Percentiles rank a stretch among this genome's conserved stretches.
These are phyloP conservation scores for Mantis religiosa DNA, from an alignment of 2,888 invertebrate genomes.

Conservation along the genomic window DNA sequence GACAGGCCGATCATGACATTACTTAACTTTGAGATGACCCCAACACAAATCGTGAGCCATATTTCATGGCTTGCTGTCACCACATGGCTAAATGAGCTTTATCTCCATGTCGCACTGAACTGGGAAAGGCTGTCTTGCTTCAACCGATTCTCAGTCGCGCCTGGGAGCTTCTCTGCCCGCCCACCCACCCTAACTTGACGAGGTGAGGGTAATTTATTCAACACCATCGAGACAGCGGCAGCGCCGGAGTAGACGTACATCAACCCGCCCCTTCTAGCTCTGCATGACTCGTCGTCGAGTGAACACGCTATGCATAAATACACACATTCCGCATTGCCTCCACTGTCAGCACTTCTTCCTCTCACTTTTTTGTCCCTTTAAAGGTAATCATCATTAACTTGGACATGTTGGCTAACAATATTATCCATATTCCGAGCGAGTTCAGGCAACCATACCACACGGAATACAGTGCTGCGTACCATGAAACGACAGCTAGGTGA, in stretches of 20 bases:
- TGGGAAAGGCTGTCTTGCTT: not conserved
- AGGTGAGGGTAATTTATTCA: slow-evolving; percentile 18
- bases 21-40: not conserved
- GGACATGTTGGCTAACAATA: too few species aligned
- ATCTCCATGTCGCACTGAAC: not conserved
- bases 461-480: too few species aligned
- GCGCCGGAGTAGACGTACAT: slow-evolving; percentile 6
- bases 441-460: too few species aligned
- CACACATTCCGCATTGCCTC: not conserved
- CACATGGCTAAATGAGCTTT: not conserved
- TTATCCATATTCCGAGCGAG: too few species aligned
- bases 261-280: not conserved
- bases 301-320: not conserved
- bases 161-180: not conserved
- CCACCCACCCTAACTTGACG: not conserved
- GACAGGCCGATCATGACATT: not conserved
- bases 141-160: not conserved
- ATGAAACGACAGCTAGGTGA: too few species aligned
- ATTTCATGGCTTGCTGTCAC: not conserved
- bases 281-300: not conserved
- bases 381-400: not conserved
- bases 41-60: not conserved
- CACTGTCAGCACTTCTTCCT: not conserved
- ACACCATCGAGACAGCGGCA: slow-evolving; percentile 20
- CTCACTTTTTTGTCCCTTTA: not conserved